phyloP scores from a whole-genome alignment of 2,113 vertebrate species.

The Procavia capensis region DNA sequence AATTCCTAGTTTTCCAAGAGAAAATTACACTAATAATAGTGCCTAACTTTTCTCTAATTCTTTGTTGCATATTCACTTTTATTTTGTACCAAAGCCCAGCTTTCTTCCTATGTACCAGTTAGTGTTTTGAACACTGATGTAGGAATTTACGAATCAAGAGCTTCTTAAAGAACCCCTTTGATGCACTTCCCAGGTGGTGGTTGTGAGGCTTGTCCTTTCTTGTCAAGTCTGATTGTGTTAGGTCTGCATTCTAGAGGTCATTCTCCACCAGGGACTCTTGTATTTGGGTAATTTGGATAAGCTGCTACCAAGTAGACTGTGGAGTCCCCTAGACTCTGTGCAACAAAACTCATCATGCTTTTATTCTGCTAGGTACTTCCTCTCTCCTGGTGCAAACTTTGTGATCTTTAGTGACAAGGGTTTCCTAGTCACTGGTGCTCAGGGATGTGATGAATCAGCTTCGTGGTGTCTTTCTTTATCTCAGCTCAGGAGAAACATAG shows the following conservation, averaged over 20 bases:
- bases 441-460: not conserved
- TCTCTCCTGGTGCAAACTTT: not conserved
- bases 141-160: not conserved
- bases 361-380: not conserved
- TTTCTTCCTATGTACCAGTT: not conserved
- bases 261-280: not conserved
- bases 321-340: not conserved
- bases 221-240: not conserved
- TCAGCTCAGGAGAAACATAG: slow-evolving; percentile 32
- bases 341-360: not conserved
- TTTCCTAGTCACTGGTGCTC: not conserved
- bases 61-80: not conserved
- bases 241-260: accelerated
- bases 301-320: not conserved
- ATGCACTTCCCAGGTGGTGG: not conserved
- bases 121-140: not conserved
- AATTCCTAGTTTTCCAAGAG: not conserved
- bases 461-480: not conserved
- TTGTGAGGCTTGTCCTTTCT: not conserved
- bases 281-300: not conserved
- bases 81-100: not conserved
- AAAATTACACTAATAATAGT: not conserved
- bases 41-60: not conserved
- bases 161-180: not conserved
- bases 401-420: not conserved